Base-by-base conservation (phyloP, 1,140 invertebrate species). In the Megalonaias nervosa region DNA sequence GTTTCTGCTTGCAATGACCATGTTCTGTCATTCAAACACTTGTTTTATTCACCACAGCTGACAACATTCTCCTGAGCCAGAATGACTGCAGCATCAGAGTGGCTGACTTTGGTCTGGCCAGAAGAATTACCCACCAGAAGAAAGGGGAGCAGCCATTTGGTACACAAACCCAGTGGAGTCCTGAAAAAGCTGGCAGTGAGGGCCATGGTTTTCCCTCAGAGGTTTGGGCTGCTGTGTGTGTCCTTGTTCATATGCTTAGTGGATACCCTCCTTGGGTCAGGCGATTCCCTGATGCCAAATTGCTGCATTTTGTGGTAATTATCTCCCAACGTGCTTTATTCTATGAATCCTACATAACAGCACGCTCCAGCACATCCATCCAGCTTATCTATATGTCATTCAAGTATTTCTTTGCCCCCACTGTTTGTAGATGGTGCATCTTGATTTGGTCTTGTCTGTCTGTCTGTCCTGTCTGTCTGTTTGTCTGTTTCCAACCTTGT, bases 161-260 rank as follows among this genome's bases (percentile, higher is more conserved):
- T 6, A 83, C 84, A 6, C 87, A 83, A 38, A 84, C 85, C n/a
- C 85, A 88, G 21, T 87, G 85, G 80, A 87, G 86, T 72, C 88
- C 88, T 16, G 87, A 89, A 68, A 88, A 88, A 68, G 87, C 87
- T 6, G 56, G 81, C 59, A 81, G 81, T 62, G 74, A 83, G 59
- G 87, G 86, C 15, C 86, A 89, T 77, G 84, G 85, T 14, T 88
- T 83, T 74, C 81, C 82, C 9, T 82, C 87, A 19, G 88, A 89
- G 61, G 75, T 89, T 16, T 89, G 88, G 88, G 86, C 88, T 19
- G 82, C 84, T 16, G 71, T 84, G 0, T 89, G 88, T 75, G 80
- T 86, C 11, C 74, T 89, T 2, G 75, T 86, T 14, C 87, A 89
- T 62, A 87, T 89, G 80, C 59, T 89, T 61, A 86, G 83, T 81